phyloP scores from a whole-genome alignment of 2,888 invertebrate species.

The Sminthurides aquaticus region DNA sequence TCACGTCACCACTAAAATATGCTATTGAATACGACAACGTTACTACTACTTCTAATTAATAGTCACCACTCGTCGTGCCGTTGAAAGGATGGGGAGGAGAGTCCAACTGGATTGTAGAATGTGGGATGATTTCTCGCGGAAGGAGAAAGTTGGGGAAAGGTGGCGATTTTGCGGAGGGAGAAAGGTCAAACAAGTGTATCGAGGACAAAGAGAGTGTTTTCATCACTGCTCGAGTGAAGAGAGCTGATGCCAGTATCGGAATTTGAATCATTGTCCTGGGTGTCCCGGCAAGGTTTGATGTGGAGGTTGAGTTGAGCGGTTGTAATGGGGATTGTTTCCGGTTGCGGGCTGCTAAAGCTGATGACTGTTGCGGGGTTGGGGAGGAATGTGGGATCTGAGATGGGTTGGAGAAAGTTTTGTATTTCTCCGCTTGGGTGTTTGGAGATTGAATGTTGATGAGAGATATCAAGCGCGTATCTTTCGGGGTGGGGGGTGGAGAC shows the following conservation, averaged over 20 bases:
- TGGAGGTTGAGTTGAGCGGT: slow-evolving; percentile 19
- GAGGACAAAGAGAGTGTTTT: slow-evolving; percentile 46
- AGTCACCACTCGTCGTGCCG: too few species aligned
- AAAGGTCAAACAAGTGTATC: slow-evolving; percentile 48
- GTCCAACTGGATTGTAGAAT: too few species aligned
- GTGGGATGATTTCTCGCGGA: too few species aligned
- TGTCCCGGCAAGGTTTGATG: slow-evolving; percentile 24
- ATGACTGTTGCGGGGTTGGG: slow-evolving; percentile 1
- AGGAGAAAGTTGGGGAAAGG: too few species aligned
- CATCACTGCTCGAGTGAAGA: slow-evolving; percentile 49
- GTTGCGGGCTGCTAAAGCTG: slow-evolving; percentile 9
- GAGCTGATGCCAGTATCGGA: slow-evolving; percentile 52
- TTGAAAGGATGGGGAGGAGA: too few species aligned
- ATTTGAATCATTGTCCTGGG: slow-evolving; percentile 48
- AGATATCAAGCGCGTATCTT: too few species aligned
- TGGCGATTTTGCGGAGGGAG: too few species aligned
- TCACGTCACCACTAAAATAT: too few species aligned
- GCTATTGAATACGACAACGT: too few species aligned
- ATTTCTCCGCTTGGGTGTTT: neutral
- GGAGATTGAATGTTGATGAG: neutral
- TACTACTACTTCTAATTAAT: too few species aligned
- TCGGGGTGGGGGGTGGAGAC: neutral
- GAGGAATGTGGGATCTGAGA: neutral
- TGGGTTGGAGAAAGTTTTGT: neutral
- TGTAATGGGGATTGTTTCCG: slow-evolving; percentile 1